phyloP scores from a whole-genome alignment of 1,140 invertebrate species.

The Cardiocondyla obscurior region DNA sequence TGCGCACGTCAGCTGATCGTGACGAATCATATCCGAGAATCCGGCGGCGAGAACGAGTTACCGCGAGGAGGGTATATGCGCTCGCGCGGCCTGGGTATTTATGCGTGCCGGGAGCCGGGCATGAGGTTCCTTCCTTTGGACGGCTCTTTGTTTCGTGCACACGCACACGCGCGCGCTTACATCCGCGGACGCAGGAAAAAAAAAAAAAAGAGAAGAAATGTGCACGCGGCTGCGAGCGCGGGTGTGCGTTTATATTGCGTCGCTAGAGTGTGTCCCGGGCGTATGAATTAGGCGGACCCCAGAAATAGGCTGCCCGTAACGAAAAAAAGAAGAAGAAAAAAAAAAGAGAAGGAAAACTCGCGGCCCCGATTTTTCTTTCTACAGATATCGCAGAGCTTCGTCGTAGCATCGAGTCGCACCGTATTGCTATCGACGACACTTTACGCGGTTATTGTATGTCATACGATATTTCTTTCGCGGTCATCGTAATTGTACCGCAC shows the following conservation, averaged over 20 bases:
- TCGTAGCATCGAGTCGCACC: neutral
- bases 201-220: conserved; percentile 61
- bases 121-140: conserved; percentile 64
- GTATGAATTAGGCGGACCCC: conserved; percentile 44
- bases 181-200: conserved; percentile 35
- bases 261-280: conserved; percentile 30
- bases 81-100: conserved; percentile 64
- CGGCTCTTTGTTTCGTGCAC: conserved; percentile 70
- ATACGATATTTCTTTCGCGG: neutral
- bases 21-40: conserved; percentile 59
- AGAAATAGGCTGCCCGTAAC: conserved; percentile 37
- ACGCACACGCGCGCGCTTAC: conserved; percentile 57
- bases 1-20: conserved; percentile 69
- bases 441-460: neutral
- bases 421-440: neutral
- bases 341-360: neutral
- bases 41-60: conserved; percentile 43
- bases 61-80: conserved; percentile 51
- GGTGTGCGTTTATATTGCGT: conserved; percentile 5
- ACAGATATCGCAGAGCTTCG: neutral
- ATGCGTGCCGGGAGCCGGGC: conserved; percentile 68
- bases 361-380: conserved; percentile 42
- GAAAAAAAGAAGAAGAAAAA: neutral
- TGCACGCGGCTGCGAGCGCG: conserved; percentile 2
- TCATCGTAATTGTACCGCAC: neutral